Evolutionary conservation across 2,888 invertebrate species (phyloP).

Genomic region (Heteromyza rotundicornis): DNA sequence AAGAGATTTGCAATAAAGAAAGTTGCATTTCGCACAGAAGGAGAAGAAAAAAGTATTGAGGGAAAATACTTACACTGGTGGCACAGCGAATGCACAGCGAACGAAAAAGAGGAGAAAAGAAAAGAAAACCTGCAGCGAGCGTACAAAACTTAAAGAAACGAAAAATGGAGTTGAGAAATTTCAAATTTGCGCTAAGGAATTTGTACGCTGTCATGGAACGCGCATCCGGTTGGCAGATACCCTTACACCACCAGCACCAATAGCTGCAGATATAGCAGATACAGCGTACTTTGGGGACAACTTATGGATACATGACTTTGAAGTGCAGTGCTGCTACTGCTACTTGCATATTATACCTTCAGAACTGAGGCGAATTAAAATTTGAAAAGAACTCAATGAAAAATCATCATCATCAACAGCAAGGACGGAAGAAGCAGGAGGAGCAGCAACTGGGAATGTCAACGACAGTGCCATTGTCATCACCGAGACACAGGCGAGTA

Average conservation of each 20-base stretch:
- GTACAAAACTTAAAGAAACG: neutral
- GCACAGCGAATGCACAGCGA: too few species aligned
- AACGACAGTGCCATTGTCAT: too few species aligned
- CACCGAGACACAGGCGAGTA: too few species aligned
- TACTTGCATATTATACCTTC: too few species aligned
- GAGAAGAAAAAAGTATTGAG: too few species aligned
- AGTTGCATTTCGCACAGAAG: too few species aligned
- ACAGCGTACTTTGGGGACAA: neutral
- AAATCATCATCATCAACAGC: too few species aligned
- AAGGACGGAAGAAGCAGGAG: too few species aligned
- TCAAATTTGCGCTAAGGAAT: slow-evolving; percentile 1
- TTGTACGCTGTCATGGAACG: neutral
- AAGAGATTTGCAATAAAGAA: slow-evolving; percentile 1
- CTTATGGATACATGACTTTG: neutral
- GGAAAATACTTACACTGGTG: too few species aligned
- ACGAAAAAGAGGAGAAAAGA: neutral
- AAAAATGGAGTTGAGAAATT: neutral
- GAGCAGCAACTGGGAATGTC: too few species aligned
- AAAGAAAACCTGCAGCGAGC: neutral
- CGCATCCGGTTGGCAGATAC: neutral
- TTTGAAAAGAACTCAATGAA: too few species aligned
- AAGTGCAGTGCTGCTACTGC: neutral
- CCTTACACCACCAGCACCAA: neutral
- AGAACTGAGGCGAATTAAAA: too few species aligned
- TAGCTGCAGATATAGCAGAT: neutral